Percentiles rank a stretch among this genome's conserved stretches.
Conservation (phyloP, 2,797 vertebrate species). For the Leptodactylus fallax region DNA sequence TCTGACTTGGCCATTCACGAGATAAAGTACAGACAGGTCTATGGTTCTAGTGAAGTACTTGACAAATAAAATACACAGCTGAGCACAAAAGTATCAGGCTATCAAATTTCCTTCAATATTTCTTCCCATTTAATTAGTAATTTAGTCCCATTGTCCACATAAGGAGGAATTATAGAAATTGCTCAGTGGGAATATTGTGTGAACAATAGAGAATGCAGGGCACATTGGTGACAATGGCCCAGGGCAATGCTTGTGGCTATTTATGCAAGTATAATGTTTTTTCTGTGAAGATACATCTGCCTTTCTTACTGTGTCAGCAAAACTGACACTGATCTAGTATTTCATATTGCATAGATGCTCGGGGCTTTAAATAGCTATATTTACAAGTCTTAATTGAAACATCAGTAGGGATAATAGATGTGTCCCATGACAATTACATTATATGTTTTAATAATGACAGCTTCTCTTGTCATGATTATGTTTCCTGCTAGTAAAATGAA, state of each 20-base stretch:
- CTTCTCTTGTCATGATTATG: neutral
- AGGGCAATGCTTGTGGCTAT: neutral
- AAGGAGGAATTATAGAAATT: neutral
- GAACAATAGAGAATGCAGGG: constrained; percentile 8
- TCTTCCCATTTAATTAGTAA: neutral
- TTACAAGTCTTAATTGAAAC: constrained; percentile 67
- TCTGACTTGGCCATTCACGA: too few species aligned
- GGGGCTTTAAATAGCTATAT: constrained; percentile 41
- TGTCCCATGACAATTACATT: constrained; percentile 50
- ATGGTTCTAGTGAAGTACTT: neutral
- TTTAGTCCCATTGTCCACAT: neutral
- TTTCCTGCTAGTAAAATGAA: neutral
- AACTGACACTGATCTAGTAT: constrained; percentile 14
- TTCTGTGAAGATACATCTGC: constrained; percentile 22
- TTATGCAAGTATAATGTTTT: constrained; percentile 19
- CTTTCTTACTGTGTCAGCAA: neutral
- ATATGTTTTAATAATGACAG: neutral
- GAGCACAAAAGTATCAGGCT: neutral
- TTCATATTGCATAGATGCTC: constrained; percentile 18
- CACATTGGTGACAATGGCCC: neutral
- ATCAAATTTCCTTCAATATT: neutral
- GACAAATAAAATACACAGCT: neutral
- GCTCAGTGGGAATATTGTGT: neutral
- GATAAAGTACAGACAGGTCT: neutral
- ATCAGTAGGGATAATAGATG: constrained; percentile 67